Percentiles rank a stretch among this genome's conserved stretches.
These are phyloP conservation scores for Molanna angustata DNA, from an alignment of 2,888 invertebrate species.

Conservation along the genomic window DNA sequence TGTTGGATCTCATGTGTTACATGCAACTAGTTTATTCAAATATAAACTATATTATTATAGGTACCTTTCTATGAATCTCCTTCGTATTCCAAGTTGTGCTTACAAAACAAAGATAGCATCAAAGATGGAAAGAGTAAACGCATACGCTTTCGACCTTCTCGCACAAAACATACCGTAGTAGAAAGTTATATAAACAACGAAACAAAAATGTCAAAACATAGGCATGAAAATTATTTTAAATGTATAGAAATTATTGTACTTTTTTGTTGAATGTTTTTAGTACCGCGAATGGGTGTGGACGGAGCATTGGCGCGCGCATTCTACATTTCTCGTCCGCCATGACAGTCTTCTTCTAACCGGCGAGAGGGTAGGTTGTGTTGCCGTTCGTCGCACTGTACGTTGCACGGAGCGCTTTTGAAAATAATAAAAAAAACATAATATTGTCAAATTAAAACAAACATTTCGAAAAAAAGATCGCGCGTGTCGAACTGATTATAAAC, in stretches of 20 bases:
- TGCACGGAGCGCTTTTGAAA: slow-evolving; percentile 8
- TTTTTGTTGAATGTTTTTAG: neutral
- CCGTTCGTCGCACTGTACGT: neutral
- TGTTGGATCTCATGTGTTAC: too few species aligned
- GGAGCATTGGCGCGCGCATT: slow-evolving; percentile 20
- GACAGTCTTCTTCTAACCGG: slow-evolving; percentile 23
- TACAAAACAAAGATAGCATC: too few species aligned
- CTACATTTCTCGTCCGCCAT: slow-evolving; percentile 15
- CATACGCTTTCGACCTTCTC: slow-evolving; percentile 4
- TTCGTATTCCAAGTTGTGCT: too few species aligned
- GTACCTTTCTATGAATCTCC: too few species aligned
- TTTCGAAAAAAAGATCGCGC: neutral
- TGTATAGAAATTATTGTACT: neutral
- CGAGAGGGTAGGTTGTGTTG: slow-evolving; percentile 7
- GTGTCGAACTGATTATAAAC: neutral
- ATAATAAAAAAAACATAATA: slow-evolving; percentile 1
- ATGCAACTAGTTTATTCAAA: too few species aligned
- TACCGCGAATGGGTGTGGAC: neutral
- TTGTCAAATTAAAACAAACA: neutral
- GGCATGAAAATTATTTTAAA: neutral
- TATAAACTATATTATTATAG: too few species aligned
- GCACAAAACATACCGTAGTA: neutral
- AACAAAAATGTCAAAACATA: neutral
- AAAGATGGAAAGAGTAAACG: slow-evolving; percentile 9
- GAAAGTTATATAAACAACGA: neutral